Percentiles rank a stretch among this genome's conserved stretches.
phyloP scores from a whole-genome alignment of 2,888 invertebrate species.

The Ceratothoa steindachneri region DNA sequence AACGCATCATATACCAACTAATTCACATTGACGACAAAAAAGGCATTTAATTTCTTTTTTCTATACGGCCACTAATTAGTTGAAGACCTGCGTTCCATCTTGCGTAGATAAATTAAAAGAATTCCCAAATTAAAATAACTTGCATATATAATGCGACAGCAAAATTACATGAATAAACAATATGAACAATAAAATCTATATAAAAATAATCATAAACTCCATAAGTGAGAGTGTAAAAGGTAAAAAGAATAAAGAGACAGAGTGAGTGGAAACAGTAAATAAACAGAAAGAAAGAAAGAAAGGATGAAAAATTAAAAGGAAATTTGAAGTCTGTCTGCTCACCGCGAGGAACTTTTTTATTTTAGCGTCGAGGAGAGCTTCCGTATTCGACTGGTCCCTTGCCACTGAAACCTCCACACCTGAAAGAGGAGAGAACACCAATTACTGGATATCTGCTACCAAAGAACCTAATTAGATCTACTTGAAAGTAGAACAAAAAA shows the following conservation, averaged over 20 bases:
- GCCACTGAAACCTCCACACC: constrained; percentile 53
- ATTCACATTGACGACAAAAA: background rate
- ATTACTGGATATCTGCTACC: no score
- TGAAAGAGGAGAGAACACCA: constrained; percentile 50
- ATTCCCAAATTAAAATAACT: background rate
- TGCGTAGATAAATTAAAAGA: background rate
- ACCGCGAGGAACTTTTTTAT: constrained; percentile 92
- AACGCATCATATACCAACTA: background rate
- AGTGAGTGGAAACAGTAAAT: constrained; percentile 13
- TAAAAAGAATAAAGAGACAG: background rate
- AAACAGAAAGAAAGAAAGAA: background rate
- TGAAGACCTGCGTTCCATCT: background rate
- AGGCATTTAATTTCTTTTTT: background rate
- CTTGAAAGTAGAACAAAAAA: no score
- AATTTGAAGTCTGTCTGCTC: constrained; percentile 53
- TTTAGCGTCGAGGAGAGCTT: constrained; percentile 80
- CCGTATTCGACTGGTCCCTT: constrained; percentile 74
- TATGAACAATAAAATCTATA: background rate
- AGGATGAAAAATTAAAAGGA: constrained; percentile 7
- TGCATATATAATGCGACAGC: background rate
- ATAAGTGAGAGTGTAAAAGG: background rate
- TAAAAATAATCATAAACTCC: background rate
- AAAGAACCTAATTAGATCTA: no score
- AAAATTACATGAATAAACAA: background rate
- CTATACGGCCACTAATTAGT: background rate